phyloP scores from a whole-genome alignment of 1,140 invertebrate genomes.

The Oncopeltus fasciatus region DNA sequence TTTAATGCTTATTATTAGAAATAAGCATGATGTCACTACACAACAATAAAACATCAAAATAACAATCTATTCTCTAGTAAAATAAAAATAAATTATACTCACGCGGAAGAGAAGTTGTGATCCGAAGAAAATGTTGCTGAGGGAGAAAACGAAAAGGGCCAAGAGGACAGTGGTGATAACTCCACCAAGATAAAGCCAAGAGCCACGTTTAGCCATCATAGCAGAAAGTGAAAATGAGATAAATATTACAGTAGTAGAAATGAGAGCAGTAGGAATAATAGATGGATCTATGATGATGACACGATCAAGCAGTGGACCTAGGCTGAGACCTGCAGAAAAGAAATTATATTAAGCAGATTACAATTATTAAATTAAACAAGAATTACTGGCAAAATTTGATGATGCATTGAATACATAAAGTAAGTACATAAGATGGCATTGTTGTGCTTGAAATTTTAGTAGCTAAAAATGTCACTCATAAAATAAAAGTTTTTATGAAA shows the following conservation, averaged over 20 bases:
- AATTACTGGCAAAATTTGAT: too few species aligned
- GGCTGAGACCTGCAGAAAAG: constrained; percentile 49
- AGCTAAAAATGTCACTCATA: too few species aligned
- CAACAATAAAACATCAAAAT: too few species aligned
- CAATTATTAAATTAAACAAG: neutral
- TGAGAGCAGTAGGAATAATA: constrained; percentile 75
- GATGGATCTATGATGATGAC: constrained; percentile 63
- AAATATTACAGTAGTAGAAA: constrained; percentile 78
- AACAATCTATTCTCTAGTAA: too few species aligned
- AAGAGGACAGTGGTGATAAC: constrained; percentile 68
- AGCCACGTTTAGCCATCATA: constrained; percentile 65
- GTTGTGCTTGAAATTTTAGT: too few species aligned
- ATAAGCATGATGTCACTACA: too few species aligned
- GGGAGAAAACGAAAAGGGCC: constrained; percentile 29
- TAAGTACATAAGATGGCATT: too few species aligned
- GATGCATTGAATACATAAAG: too few species aligned
- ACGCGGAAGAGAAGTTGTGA: constrained; percentile 60
- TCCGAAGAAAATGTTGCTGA: constrained; percentile 1
- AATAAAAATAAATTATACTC: too few species aligned
- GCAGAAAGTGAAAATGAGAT: constrained; percentile 78
- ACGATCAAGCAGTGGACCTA: constrained; percentile 66
- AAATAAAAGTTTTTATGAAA: too few species aligned
- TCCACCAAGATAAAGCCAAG: constrained; percentile 71
- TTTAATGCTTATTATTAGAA: too few species aligned
- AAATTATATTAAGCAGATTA: neutral